Base-by-base conservation (phyloP, 2,797 vertebrate species). In the Muscicapa striata region DNA sequence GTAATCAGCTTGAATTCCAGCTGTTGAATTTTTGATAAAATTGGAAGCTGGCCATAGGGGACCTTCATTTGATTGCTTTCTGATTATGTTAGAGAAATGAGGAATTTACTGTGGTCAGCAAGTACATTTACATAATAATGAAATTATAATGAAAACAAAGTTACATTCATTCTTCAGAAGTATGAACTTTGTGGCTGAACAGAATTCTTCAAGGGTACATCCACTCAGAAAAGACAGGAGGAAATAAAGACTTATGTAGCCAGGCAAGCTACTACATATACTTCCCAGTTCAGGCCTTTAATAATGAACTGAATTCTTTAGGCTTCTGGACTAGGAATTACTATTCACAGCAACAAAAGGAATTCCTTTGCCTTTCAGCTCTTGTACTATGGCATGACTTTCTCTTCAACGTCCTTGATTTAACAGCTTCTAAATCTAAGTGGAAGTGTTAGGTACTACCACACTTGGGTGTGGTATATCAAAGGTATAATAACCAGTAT, bases 1-100 rank as follows among this genome's bases (percentile, higher is more conserved):
- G 40, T 87, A 79, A 94, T 88, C 67, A 26, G n/a, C 52, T 63
- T 93, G 69, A 90, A 77, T 97, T 95, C 54, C 80, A 91, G 18
- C 36, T 84, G 45, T 38, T 96, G 80, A 87, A 79, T 94, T 93
- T 86, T 67, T 94, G 76, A 90, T 93, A 76, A 70, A 90, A 70
- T 73, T 91, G 55, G 67, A 79, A 89, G 57, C 63, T 82, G 75
- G 51, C 73, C 69, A 17, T 15, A 74, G 79, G 38, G 43, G 32
- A 67, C 68, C 20, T 67, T 80, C 38, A 89, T 87, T 92, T 87
- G 59, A 87, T 84, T 72, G 66, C 45, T 61, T 32, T 51, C 34
- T 77, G n/a, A 90, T 86, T 84, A 58, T 49, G 43, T 67, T 82
- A 80, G 36, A 87, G 54, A 89, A 94, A 66, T 86, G 29, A 49